Base-by-base conservation (phyloP, 2,113 vertebrate species). In the Gallinago undulata region DNA sequence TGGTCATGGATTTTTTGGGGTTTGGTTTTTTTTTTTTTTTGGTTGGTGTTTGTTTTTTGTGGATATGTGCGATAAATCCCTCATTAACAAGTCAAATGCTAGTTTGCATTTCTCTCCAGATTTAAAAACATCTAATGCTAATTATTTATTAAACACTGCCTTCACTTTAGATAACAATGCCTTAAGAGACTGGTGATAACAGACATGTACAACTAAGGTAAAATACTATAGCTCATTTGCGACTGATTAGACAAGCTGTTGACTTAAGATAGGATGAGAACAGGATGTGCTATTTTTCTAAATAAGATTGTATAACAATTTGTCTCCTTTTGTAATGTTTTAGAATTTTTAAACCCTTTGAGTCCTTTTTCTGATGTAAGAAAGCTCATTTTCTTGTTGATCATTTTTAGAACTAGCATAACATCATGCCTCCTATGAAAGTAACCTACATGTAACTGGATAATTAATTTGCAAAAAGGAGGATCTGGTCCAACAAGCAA, bases 391-490 rank as follows among this genome's bases (percentile, higher is more conserved):
- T 89, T 82, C 48, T 60, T 7, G 7, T 81, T 60, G 33, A 47
- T 75, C 10, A 24, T 78, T 81, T 76, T 33, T 72, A 80, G 45
- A 84, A 84, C 11, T 72, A 86, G 33, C 8, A 66, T 41, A 81
- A 37, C 33, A 41, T 70, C 23, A 23, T 30, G 62, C 3, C 11
- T 91, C 18, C 17, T 56, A 39, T 68, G 56, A 82, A 91, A 83
- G 50, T 37, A 76, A n/a, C 48, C 53, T 48, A 51, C 28, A 66
- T 87, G 93, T 93, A 91, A 43, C 66, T 78, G 51, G 67, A 63
- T 94, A 92, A 90, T 90, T 96, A 96, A 93, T 92, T 93, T 94
- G 22, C 35, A 89, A 84, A 78, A 79, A 53, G 86, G 94, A 95
- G 83, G 94, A 92, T 91, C 48, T 93, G 83, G 66, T 96, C 45